phyloP scores from a whole-genome alignment of 1,140 invertebrate species.

The Parasteatoda tepidariorum region DNA sequence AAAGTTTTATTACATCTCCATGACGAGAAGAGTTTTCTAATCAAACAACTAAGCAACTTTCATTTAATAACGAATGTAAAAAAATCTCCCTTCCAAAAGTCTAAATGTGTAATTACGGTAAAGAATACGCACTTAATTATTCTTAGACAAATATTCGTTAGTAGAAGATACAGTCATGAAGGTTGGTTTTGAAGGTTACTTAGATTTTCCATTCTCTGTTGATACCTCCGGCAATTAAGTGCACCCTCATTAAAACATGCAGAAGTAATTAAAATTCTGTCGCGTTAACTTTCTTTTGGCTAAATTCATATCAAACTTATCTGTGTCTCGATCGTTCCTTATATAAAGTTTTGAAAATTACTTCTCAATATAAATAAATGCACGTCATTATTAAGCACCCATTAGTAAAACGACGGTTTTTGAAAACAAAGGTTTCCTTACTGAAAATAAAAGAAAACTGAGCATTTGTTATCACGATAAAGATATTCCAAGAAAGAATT shows the following conservation, averaged over 20 bases:
- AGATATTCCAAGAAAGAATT: too few species aligned
- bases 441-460: too few species aligned
- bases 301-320: not conserved
- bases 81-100: not conserved
- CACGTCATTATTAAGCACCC: not conserved
- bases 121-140: slow-evolving; percentile 51
- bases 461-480: too few species aligned
- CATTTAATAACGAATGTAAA: not conserved
- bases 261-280: slow-evolving; percentile 42
- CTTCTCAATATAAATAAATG: not conserved
- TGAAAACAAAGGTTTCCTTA: not conserved
- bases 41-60: not conserved
- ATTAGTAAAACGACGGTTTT: not conserved
- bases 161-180: slow-evolving; percentile 7
- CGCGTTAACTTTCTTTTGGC: slow-evolving; percentile 2
- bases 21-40: not conserved
- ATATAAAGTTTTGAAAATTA: not conserved
- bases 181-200: not conserved
- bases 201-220: not conserved
- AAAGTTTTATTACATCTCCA: not conserved
- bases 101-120: slow-evolving; percentile 52
- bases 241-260: slow-evolving; percentile 22
- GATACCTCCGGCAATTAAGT: slow-evolving; percentile 14
- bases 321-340: not conserved
- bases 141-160: slow-evolving; percentile 45